Base-by-base conservation (phyloP, 2,888 invertebrate species). In the Drosophila meridionalis region DNA sequence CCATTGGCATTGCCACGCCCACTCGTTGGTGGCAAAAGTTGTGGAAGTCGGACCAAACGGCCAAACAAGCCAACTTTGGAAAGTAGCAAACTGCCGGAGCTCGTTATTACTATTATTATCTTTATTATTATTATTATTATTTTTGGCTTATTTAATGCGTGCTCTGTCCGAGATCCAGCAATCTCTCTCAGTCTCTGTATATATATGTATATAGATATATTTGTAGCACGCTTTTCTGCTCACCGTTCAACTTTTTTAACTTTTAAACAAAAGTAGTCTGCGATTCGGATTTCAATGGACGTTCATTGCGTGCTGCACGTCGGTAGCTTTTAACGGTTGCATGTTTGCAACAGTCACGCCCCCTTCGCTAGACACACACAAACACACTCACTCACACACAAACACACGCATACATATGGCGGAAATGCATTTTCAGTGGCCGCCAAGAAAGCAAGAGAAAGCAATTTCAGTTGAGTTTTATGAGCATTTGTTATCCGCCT, bases 391-490 rank as follows among this genome's bases (percentile, higher is more conserved):
- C n/a, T 55, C 40, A 59, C 34, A 50, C 14, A 56, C 47, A 63
- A 43, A 60, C 26, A 45, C 42, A 63, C 30, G n/a, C 57, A 65
- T 56, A 45, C 62, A 69, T 55, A 67, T 57, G 71, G 69, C 73
- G 89, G 83, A 85, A 85, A 87, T 85, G 85, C 85, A 85, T 82
- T 85, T 89, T 67, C 85, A 89, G 88, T 87, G 78, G 86, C 82
- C 86, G 86, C 74, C 88, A 89, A 89, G 85, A 87, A 82, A 80
- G 88, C 86, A 86, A 83, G 86, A 83, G 87, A 86, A 86, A 83
- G 81, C 89, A 83, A 90, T 86, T 86, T 84, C 85, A 75, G 70
- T 74, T 78, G 76, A 89, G 78, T 89, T 81, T 87, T 84, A 85
- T 84, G 89, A 76, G 73, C 85, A 80, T 89, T 87, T 84, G 89